A percentile compares a stretch with the other conserved stretches of the same genome.
Evolutionary conservation across 2,113 vertebrate species (phyloP).

Genomic region (Ovis aries): ARS-UI_Ramb_v3.0 NC_056061.1:78915001-78915500

Average conservation of each 20-base stretch:
- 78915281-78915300: not conserved
- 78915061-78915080: not conserved
- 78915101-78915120: not conserved
- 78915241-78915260: not conserved
- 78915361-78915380: not conserved
- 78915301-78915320: not conserved
- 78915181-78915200: not conserved
- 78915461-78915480: not conserved
- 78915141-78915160: not conserved
- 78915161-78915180: not conserved
- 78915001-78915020: not conserved
- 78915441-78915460: not conserved
- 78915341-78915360: not conserved
- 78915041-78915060: not conserved
- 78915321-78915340: not conserved
- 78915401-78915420: not conserved
- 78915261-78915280: not conserved
- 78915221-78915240: not conserved
- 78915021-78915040: not conserved
- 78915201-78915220: not conserved
- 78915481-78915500: not conserved
- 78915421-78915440: rapidly evolving
- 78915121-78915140: not conserved
- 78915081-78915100: rapidly evolving
- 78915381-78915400: not conserved